Percentiles rank a stretch among this genome's conserved stretches.
phyloP scores from a whole-genome alignment of 2,797 vertebrate species.

The Eulemur albifrons region DNA sequence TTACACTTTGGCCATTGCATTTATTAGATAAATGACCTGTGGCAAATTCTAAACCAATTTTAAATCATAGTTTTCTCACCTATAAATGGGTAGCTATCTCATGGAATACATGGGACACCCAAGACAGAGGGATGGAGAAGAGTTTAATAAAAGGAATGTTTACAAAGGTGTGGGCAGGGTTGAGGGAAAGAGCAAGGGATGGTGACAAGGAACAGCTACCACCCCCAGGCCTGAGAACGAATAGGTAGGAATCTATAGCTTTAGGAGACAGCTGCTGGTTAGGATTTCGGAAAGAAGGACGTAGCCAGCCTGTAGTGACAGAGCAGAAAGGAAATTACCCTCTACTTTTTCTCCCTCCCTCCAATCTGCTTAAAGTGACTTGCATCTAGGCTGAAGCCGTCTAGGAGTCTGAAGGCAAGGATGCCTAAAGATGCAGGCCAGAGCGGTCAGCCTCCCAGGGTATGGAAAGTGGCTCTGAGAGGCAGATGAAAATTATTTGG shows the following conservation, averaged over 20 bases:
- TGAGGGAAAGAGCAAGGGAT: neutral
- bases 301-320: neutral
- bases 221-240: accelerated
- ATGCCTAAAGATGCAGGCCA: neutral
- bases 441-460: neutral
- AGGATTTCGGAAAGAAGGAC: neutral
- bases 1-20: neutral
- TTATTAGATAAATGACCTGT: neutral
- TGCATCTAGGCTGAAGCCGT: neutral
- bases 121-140: neutral
- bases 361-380: neutral
- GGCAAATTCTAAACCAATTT: neutral
- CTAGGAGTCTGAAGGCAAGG: neutral
- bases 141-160: neutral
- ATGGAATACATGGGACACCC: neutral
- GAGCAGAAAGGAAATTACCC: neutral
- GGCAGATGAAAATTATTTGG: neutral
- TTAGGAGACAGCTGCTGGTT: neutral
- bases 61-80: neutral
- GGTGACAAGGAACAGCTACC: neutral
- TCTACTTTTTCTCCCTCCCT: neutral
- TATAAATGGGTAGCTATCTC: neutral
- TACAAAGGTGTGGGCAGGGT: neutral
- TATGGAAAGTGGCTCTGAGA: neutral
- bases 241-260: neutral